Base-by-base conservation (phyloP, 2,888 invertebrate species). In the Nebria salina region DNA sequence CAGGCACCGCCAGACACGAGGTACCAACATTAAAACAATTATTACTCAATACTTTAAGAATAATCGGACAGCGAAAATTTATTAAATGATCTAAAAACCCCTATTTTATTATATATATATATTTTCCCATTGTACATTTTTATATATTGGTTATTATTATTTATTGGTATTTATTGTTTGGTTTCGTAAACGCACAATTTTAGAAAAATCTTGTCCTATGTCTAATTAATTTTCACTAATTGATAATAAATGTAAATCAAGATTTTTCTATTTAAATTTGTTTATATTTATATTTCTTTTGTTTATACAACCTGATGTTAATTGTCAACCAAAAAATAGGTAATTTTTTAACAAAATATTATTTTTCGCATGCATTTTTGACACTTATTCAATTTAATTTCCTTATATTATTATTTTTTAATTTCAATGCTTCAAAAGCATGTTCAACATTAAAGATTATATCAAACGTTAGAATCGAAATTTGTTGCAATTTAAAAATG, bases 1-100 rank as follows among this genome's bases (percentile, higher is more conserved):
- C 76, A 42, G 72, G 76, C 76, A 70, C 81, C 81, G 25, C 76
- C 72, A 76, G 81, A 81, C 81, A 81, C 81, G 73, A 81, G 81
- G 81, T 81, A 81, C 81, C 73, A 73, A 41, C 73, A 42, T 73
- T 41, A 73, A 26, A n/a, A 73, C 73, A 73, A 26, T 70, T 26
- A 25, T 26, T 34, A 70, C 70, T 70, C 25, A 34, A 70, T 70
- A 70, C 11, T 70, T 34, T 70, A 25, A 70, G 70, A 11, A 70
- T 34, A 25, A 25, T 34, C 70, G 70, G 70, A 26, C 70, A 70
- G 70, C 11, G 34, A 73, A 73, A 41, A 73, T 73, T 73, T 13
- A 20, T 26, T 34, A 25, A 68, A 25, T 68, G 0, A 25, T 68
- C 68, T 68, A 20, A 68, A 25, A 15, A 9, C 26, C 26, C 26